Conservation (phyloP, 2,797 vertebrate genomes). For the Luscinia luscinia region DNA sequence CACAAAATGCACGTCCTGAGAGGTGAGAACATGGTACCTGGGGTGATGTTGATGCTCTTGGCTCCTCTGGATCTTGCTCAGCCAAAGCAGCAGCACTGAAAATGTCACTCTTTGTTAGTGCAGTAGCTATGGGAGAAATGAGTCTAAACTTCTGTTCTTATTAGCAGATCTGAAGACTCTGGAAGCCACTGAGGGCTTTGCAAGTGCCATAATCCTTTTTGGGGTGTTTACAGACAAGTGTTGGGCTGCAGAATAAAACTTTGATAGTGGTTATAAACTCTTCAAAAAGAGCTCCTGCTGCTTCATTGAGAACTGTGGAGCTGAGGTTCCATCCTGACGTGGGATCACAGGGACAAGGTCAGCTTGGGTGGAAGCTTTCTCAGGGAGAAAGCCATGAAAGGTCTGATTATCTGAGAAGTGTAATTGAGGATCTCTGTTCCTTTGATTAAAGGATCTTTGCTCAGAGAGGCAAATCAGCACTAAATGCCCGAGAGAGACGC, state of each 20-base stretch:
- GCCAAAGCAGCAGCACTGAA: background rate
- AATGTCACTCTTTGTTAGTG: background rate
- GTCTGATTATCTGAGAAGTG: background rate
- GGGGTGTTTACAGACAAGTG: background rate
- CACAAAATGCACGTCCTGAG: background rate
- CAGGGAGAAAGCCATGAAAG: background rate
- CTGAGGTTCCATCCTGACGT: background rate
- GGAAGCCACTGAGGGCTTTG: background rate
- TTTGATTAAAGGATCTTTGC: constrained; percentile 2
- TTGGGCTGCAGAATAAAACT: background rate
- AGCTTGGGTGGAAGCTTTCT: background rate
- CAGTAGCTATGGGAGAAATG: background rate
- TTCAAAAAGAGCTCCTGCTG: background rate
- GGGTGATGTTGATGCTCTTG: background rate
- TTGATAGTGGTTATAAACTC: background rate
- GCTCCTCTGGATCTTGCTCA: background rate
- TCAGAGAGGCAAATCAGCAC: background rate
- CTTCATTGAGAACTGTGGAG: background rate
- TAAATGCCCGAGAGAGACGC: background rate
- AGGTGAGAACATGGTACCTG: accelerated
- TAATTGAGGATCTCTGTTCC: background rate
- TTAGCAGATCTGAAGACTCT: background rate
- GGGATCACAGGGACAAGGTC: background rate
- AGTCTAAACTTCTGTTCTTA: background rate
- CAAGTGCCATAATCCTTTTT: background rate